A percentile compares a stretch with the other conserved stretches of the same genome.
These are phyloP conservation scores for Caenorhabditis inopinata DNA, from an alignment of 1,140 invertebrate genomes.

Conservation along the genomic window DNA sequence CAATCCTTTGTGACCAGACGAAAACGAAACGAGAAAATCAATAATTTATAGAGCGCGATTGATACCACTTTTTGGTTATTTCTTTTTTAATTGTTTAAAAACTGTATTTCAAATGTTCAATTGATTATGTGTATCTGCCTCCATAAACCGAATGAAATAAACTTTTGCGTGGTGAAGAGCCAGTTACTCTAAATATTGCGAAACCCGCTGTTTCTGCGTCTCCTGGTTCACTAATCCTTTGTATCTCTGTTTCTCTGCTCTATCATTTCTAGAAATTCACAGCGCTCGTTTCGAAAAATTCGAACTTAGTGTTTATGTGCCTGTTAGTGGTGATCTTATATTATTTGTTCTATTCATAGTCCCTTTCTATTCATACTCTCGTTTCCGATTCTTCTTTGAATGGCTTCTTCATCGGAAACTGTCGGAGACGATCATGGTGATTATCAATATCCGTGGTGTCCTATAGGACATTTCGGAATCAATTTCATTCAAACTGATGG, in stretches of 20 bases:
- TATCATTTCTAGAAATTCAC: neutral
- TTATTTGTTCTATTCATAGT: too few species aligned
- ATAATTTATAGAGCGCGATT: too few species aligned
- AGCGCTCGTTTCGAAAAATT: neutral
- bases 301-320: too few species aligned
- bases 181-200: neutral
- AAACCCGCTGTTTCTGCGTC: neutral
- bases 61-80: too few species aligned
- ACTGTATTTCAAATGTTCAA: too few species aligned
- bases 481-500: neutral
- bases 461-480: conserved; percentile 8
- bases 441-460: conserved; percentile 13
- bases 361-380: too few species aligned
- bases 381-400: neutral
- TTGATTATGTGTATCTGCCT: conserved; percentile 5
- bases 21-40: too few species aligned
- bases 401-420: neutral
- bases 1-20: too few species aligned
- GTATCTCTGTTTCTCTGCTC: neutral
- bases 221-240: conserved; percentile 4
- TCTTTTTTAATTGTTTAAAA: neutral
- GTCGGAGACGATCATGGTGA: neutral
- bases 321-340: too few species aligned
- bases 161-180: neutral
- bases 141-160: neutral